phyloP scores from a whole-genome alignment of 2,797 vertebrate species.

The Enteromius unitaeniatus region DNA sequence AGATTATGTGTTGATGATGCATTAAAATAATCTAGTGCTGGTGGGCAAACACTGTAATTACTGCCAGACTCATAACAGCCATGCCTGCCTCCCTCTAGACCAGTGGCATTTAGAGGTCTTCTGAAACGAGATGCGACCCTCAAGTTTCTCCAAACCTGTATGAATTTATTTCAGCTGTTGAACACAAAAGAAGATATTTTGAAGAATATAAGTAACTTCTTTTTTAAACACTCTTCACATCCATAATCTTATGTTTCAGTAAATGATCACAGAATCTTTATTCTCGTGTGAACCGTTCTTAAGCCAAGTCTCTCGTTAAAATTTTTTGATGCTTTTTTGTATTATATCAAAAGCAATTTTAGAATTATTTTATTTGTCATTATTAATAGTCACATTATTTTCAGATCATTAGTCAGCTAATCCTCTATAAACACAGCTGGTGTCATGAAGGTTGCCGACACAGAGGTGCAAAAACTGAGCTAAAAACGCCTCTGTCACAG shows the following conservation, averaged over 20 bases:
- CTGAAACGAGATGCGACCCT: not conserved
- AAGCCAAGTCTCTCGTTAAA: not conserved
- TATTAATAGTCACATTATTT: slow-evolving; percentile 20
- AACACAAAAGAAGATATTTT: not conserved
- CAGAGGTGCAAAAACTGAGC: not conserved
- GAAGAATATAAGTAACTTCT: not conserved
- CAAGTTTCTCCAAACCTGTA: not conserved
- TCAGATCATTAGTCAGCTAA: slow-evolving; percentile 30
- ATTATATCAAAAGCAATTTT: not conserved
- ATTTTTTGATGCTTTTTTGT: not conserved
- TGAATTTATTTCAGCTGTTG: not conserved
- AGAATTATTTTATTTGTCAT: not conserved
- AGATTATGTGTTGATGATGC: slow-evolving; percentile 45
- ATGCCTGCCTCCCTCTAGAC: slow-evolving; percentile 11
- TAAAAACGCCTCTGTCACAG: slow-evolving; percentile 3
- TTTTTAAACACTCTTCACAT: not conserved
- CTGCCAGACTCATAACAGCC: slow-evolving; percentile 14
- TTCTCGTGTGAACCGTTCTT: not conserved
- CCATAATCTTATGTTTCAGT: not conserved
- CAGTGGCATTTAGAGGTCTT: not conserved
- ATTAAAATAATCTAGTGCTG: slow-evolving; percentile 13
- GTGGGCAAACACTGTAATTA: slow-evolving; percentile 36
- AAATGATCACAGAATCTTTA: not conserved
- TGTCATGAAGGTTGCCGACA: slow-evolving; percentile 29
- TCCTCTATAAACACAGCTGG: slow-evolving; percentile 9